phyloP scores from a whole-genome alignment of 2,113 vertebrate species.

The Spizaetus ornatus region DNA sequence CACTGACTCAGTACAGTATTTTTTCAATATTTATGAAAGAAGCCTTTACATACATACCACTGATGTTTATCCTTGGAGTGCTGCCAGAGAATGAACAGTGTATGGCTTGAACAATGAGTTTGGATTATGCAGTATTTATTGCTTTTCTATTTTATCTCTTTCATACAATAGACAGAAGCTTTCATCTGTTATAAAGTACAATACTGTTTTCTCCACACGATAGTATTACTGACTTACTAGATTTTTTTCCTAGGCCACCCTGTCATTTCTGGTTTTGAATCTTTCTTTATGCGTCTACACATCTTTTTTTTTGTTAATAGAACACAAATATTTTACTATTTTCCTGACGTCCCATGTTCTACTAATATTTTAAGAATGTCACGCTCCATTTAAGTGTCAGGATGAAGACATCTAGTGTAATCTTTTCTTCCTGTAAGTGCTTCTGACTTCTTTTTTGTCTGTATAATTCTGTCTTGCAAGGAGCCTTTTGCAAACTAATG shows the following conservation, averaged over 20 bases:
- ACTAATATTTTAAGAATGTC: slow-evolving; percentile 11
- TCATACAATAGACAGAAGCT: not conserved
- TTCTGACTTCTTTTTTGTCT: slow-evolving; percentile 29
- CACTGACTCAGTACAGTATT: not conserved
- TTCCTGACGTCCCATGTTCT: not conserved
- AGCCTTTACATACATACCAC: not conserved
- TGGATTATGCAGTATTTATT: slow-evolving; percentile 18
- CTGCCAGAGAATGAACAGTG: not conserved
- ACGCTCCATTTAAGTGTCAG: slow-evolving; percentile 14
- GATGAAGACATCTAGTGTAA: slow-evolving; percentile 41
- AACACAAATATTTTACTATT: slow-evolving; percentile 3
- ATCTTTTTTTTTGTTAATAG: not conserved
- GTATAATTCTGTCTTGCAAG: slow-evolving; percentile 17
- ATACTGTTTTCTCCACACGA: not conserved
- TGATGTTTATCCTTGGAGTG: slow-evolving; percentile 1
- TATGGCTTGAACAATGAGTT: slow-evolving; percentile 4
- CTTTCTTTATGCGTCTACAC: not conserved
- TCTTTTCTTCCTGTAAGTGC: slow-evolving; percentile 13
- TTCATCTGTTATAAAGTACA: slow-evolving; percentile 34
- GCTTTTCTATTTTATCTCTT: slow-evolving; percentile 26
- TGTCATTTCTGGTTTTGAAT: slow-evolving; percentile 15
- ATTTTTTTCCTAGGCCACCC: not conserved
- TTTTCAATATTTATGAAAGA: not conserved
- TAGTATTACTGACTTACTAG: not conserved
- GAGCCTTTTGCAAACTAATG: slow-evolving; percentile 27